Evolutionary conservation across 2,113 vertebrate genomes (phyloP).

Genomic region (Periophthalmodon schlosseri): DNA sequence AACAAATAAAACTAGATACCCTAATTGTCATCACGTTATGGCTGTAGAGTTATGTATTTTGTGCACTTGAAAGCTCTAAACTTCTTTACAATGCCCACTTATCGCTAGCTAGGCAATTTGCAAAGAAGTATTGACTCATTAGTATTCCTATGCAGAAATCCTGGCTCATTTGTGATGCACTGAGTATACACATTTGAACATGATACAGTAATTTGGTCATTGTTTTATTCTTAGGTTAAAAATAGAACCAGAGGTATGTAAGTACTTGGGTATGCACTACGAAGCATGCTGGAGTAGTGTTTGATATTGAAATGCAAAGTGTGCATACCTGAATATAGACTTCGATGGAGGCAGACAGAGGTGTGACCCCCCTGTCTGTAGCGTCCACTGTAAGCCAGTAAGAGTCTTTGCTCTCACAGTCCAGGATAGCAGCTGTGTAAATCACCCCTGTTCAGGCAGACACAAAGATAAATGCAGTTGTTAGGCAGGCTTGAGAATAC

Average conservation of each 20-base stretch:
- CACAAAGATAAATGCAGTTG: constrained; percentile 38
- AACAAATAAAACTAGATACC: not conserved
- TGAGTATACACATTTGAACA: constrained; percentile 3
- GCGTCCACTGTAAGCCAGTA: constrained; percentile 94
- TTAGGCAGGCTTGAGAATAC: constrained; percentile 27
- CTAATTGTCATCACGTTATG: not conserved
- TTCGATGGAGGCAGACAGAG: constrained; percentile 88
- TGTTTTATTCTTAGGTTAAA: not conserved
- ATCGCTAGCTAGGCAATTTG: not conserved
- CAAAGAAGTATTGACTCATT: not conserved
- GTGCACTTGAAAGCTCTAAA: not conserved
- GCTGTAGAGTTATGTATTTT: not conserved
- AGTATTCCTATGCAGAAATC: not conserved
- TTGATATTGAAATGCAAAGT: not conserved
- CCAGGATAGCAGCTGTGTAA: constrained; percentile 90
- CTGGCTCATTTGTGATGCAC: not conserved
- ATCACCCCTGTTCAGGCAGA: constrained; percentile 83
- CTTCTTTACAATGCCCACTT: not conserved
- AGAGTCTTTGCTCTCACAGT: constrained; percentile 88
- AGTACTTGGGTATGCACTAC: not conserved
- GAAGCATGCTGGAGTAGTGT: not conserved
- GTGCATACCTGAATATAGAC: constrained; percentile 86
- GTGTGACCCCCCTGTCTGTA: constrained; percentile 86
- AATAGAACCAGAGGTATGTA: not conserved
- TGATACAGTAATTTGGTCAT: constrained; percentile 1